phyloP scores from a whole-genome alignment of 2,888 invertebrate genomes.

The Argyresthia albistria region DNA sequence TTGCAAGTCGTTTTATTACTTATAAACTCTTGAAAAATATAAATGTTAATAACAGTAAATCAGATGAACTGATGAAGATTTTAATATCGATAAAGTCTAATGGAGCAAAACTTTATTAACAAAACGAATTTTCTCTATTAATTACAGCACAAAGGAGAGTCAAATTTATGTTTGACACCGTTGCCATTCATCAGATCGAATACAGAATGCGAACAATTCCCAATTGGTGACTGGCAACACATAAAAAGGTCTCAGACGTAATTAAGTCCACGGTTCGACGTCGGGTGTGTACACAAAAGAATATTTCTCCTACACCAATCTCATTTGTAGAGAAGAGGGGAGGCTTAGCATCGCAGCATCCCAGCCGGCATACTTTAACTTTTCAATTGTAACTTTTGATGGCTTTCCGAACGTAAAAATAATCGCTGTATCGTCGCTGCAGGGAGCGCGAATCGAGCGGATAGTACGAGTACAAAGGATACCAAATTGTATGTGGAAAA shows the following conservation, averaged over 20 bases:
- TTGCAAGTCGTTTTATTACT: no score
- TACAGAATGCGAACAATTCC: constrained; percentile 7
- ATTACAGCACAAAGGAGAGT: not conserved
- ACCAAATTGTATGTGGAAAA: constrained; percentile 66
- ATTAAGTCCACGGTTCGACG: constrained; percentile 27
- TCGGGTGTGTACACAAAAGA: constrained; percentile 50
- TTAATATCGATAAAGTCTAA: no score
- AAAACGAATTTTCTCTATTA: not conserved
- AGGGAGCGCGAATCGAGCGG: constrained; percentile 56
- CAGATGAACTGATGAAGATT: no score
- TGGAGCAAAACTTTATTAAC: not conserved
- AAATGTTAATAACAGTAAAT: no score
- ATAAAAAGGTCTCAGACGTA: constrained; percentile 17
- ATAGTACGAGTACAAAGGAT: constrained; percentile 52
- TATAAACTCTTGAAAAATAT: no score
- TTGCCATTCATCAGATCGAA: not conserved
- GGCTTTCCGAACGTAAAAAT: constrained; percentile 72
- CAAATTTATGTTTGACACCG: not conserved
- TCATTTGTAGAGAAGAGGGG: constrained; percentile 58
- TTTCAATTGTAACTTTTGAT: constrained; percentile 73
- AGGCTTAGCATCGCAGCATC: constrained; percentile 52
- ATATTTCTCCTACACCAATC: constrained; percentile 52
- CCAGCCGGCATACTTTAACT: constrained; percentile 69
- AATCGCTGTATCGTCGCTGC: constrained; percentile 60
- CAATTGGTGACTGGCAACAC: not conserved